Conservation (phyloP, 2,888 invertebrate species). For the Hyppa rectilinea region DNA sequence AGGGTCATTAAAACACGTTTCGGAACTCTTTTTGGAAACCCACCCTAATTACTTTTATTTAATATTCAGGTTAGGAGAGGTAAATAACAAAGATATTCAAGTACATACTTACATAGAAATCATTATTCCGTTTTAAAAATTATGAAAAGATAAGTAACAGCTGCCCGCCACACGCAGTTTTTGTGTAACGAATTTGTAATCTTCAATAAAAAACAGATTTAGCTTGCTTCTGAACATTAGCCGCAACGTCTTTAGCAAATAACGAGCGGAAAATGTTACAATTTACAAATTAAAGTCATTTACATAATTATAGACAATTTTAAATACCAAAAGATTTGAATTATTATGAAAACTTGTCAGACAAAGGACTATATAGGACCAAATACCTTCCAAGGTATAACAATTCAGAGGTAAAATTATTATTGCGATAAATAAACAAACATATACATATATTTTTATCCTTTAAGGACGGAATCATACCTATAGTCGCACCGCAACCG, state of each 20-base stretch:
- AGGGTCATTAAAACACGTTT: constrained; percentile 42
- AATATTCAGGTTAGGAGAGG: constrained; percentile 33
- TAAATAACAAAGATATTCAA: constrained; percentile 51
- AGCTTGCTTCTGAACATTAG: constrained; percentile 27
- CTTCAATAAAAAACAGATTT: constrained; percentile 61
- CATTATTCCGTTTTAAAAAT: constrained; percentile 44
- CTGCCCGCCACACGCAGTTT: constrained; percentile 48
- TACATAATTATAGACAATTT: constrained; percentile 10
- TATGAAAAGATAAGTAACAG: constrained; percentile 59
- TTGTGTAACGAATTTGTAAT: constrained; percentile 56
- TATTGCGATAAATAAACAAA: constrained; percentile 21
- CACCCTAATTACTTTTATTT: constrained; percentile 54
- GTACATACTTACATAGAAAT: constrained; percentile 49
- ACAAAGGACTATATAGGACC: background rate
- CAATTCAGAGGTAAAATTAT: constrained; percentile 12
- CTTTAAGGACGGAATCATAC: constrained; percentile 59
- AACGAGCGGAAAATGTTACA: constrained; percentile 17
- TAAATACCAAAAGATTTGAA: background rate
- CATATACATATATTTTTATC: constrained; percentile 33
- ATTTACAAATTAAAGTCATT: constrained; percentile 22
- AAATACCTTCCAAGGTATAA: background rate
- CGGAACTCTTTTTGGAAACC: constrained; percentile 25
- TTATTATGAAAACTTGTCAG: background rate
- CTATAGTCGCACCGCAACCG: constrained; percentile 48
- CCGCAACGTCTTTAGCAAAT: constrained; percentile 26